phyloP scores from a whole-genome alignment of 2,113 vertebrate genomes.

The Nansenia antarctica region DNA sequence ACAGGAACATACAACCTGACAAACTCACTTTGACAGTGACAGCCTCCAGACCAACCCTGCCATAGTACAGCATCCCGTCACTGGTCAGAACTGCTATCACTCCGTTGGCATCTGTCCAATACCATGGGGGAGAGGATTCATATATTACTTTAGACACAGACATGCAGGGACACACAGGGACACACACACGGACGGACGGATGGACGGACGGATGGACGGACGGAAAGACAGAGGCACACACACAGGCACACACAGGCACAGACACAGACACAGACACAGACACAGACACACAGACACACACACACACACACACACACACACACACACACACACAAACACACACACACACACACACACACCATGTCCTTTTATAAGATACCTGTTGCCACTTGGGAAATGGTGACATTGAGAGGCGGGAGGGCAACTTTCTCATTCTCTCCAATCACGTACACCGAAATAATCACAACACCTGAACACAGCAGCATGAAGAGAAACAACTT shows the following conservation, averaged over 20 bases:
- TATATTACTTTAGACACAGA: too few species aligned
- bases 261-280: not conserved
- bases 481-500: not conserved
- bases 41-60: constrained; percentile 16
- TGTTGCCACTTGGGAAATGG: constrained; percentile 1
- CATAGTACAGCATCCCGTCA: constrained; percentile 22
- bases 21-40: not conserved
- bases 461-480: not conserved
- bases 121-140: too few species aligned
- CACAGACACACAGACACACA: too few species aligned
- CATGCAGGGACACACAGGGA: too few species aligned
- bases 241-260: not conserved
- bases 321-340: not conserved
- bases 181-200: too few species aligned
- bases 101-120: not conserved
- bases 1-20: not conserved
- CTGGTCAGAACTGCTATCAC: constrained; percentile 19
- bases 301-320: too few species aligned
- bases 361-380: not conserved
- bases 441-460: not conserved
- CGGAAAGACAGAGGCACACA: too few species aligned
- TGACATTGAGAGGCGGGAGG: constrained; percentile 4
- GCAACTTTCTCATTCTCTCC: not conserved
- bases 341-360: not conserved
- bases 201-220: too few species aligned